A percentile compares a stretch with the other conserved stretches of the same genome.
Conservation (phyloP, 2,113 vertebrate genomes). For the Labeo catla region DNA sequence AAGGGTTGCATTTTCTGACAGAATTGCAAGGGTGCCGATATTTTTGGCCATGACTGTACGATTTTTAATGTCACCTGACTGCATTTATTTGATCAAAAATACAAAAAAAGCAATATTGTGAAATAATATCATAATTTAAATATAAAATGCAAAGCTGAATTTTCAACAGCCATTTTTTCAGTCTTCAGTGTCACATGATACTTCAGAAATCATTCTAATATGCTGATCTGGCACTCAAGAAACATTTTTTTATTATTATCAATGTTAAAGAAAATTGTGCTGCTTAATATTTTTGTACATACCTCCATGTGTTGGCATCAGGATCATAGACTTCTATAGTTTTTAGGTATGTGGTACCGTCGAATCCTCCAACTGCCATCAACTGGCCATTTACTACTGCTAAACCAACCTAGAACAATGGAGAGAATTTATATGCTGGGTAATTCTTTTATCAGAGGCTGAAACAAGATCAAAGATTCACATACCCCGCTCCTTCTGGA, state of each 20-base stretch:
- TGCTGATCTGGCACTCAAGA: background rate
- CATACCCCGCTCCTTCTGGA: constrained; percentile 93
- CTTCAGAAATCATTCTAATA: background rate
- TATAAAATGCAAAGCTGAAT: background rate
- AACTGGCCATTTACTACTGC: constrained; percentile 97
- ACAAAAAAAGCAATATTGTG: background rate
- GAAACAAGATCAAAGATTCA: background rate
- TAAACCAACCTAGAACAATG: constrained; percentile 85
- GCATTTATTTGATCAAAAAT: background rate
- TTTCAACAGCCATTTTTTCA: background rate
- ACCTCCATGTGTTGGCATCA: constrained; percentile 99
- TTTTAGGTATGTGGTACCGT: constrained; percentile 97
- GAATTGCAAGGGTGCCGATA: too few relatives aligned
- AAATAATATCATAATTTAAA: background rate
- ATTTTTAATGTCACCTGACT: too few relatives aligned
- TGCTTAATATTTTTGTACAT: background rate
- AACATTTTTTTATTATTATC: too few relatives aligned
- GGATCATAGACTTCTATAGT: constrained; percentile 99
- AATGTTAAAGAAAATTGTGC: too few relatives aligned
- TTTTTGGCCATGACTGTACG: too few relatives aligned
- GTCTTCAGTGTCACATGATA: background rate
- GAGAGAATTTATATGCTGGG: background rate
- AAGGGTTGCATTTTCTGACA: too few relatives aligned
- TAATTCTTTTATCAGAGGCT: too few relatives aligned
- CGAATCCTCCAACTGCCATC: constrained; percentile 98